A percentile compares a stretch with the other conserved stretches of the same genome.
These are phyloP conservation scores for Chloromyia formosa DNA, from an alignment of 2,888 invertebrate genomes.

Conservation along the genomic window DNA sequence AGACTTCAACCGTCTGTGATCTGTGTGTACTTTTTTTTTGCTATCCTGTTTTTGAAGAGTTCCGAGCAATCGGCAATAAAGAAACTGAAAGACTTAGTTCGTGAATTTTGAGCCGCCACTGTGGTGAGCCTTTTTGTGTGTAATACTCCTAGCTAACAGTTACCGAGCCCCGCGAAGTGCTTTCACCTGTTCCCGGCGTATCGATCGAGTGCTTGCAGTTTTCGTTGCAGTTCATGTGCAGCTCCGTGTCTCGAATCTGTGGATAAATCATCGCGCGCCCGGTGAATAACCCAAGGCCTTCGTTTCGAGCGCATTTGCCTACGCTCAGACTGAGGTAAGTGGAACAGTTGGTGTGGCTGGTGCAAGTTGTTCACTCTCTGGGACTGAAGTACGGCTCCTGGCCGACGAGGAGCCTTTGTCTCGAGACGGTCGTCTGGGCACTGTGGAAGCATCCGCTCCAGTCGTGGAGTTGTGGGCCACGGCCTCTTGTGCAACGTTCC, in stretches of 20 bases:
- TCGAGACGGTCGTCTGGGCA: not conserved
- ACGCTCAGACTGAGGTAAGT: conserved; percentile 33
- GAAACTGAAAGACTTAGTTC: too few relatives aligned
- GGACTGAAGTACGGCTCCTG: not conserved
- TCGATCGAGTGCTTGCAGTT: too few relatives aligned
- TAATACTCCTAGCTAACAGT: too few relatives aligned
- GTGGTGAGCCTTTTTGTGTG: too few relatives aligned
- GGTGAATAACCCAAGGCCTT: conserved; percentile 40
- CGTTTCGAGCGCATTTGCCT: conserved; percentile 27
- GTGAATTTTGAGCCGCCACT: too few relatives aligned
- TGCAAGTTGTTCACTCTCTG: not conserved
- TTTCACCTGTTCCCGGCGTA: too few relatives aligned
- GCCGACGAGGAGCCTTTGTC: not conserved
- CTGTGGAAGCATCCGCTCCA: not conserved
- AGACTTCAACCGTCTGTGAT: conserved; percentile 11
- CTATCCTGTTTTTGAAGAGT: not conserved
- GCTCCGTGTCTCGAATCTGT: too few relatives aligned
- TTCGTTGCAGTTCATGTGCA: too few relatives aligned
- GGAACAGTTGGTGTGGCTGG: not conserved
- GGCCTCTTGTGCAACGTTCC: not conserved
- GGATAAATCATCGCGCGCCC: not conserved
- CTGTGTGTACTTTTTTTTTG: not conserved
- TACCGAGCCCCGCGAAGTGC: too few relatives aligned
- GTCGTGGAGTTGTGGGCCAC: not conserved
- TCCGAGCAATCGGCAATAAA: too few relatives aligned